phyloP scores from a whole-genome alignment of 2,888 invertebrate genomes.

The Lepetodrilus schrolli region DNA sequence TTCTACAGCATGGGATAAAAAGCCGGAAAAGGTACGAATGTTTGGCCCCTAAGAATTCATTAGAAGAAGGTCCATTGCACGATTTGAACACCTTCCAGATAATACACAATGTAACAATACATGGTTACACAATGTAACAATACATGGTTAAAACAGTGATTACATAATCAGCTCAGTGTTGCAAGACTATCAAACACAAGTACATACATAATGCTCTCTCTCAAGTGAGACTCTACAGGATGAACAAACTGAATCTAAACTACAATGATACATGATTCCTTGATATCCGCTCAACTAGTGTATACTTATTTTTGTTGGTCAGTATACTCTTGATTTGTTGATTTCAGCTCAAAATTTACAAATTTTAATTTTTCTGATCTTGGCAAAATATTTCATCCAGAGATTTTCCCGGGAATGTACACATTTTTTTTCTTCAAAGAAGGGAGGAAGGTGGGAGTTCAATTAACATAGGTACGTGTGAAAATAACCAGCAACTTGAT shows the following conservation, averaged over 20 bases:
- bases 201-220: slow-evolving; percentile 11
- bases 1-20: slow-evolving; percentile 12
- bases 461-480: too few species aligned
- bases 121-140: too few species aligned
- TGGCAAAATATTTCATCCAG: too few species aligned
- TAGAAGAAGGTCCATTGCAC: slow-evolving; percentile 25
- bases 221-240: slow-evolving; percentile 9
- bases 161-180: background rate
- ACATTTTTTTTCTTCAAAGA: too few species aligned
- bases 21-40: slow-evolving; percentile 20
- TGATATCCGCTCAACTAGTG: slow-evolving; percentile 19
- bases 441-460: too few species aligned
- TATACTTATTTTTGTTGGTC: too few species aligned
- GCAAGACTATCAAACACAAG: slow-evolving; percentile 3
- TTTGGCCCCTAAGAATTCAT: slow-evolving; percentile 32
- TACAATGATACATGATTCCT: slow-evolving; percentile 10
- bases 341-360: slow-evolving; percentile 24
- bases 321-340: too few species aligned
- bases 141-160: slow-evolving; percentile 15
- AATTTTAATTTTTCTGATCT: too few species aligned
- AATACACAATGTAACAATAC: background rate
- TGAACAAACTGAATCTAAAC: slow-evolving; percentile 13
- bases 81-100: slow-evolving; percentile 18
- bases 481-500: too few species aligned
- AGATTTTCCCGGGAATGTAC: too few species aligned